A percentile compares a stretch with the other conserved stretches of the same genome.
Conservation (phyloP, 2,113 vertebrate genomes). For the Pithys albifrons region DNA sequence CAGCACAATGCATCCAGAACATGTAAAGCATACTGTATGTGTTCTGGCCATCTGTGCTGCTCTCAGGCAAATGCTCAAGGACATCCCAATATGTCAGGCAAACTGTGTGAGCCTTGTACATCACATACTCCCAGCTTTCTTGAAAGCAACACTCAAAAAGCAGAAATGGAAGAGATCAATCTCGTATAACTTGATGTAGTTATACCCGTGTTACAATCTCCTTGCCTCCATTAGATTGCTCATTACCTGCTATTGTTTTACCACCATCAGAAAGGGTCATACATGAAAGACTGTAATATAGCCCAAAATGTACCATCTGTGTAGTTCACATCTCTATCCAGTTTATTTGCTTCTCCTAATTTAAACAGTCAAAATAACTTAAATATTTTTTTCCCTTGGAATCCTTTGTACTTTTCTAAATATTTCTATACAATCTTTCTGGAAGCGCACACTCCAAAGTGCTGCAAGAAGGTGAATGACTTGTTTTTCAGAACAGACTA, state of each 20-base stretch:
- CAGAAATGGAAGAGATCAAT: neutral
- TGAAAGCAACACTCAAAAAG: neutral
- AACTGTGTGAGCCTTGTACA: neutral
- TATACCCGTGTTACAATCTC: fast-evolving
- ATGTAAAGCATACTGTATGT: neutral
- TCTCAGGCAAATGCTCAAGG: neutral
- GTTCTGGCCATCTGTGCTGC: neutral
- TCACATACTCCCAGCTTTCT: neutral
- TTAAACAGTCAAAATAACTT: neutral
- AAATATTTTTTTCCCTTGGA: neutral
- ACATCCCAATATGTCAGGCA: neutral
- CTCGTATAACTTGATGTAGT: neutral
- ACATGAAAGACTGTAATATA: neutral
- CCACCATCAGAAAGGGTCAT: neutral
- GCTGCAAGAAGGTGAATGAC: neutral
- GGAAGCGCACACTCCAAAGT: fast-evolving
- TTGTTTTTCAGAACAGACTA: neutral
- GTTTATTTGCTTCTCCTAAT: neutral
- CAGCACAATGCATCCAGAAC: neutral
- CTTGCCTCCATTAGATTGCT: neutral
- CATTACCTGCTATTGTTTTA: neutral
- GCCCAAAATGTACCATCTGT: neutral
- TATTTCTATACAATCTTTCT: neutral
- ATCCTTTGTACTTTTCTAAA: neutral
- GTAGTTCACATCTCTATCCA: fast-evolving